Evolutionary conservation across 1,140 invertebrate genomes (phyloP), one percentile per base, ranked within the genome.

Genomic region (Bombus confusus): DNA sequence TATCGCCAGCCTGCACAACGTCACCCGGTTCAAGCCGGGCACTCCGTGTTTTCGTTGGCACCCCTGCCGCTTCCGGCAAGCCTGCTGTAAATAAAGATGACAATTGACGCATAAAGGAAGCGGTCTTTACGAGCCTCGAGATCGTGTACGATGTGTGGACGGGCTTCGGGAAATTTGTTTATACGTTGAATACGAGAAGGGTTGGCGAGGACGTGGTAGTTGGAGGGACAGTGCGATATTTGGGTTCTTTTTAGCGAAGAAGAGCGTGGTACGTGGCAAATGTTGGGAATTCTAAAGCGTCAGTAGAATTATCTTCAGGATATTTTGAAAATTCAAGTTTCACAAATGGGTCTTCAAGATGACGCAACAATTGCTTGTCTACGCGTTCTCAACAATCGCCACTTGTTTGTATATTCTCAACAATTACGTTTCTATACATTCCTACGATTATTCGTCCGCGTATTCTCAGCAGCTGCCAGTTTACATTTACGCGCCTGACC

Each of bases 41-140:
- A 39, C 59, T 62, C 59, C 3, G 57, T 37, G 57, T 25, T 77
- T 62, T 59, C 75, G 8, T 64, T 15, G 13, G 39, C 39, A 41
- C 25, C 34, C 34, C 25, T 9, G 15, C 28, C 41, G 59, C 75
- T 78, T 64, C 57, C 75, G 59, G 39, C 59, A 39, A 41, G 43
- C 43, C 10, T 8, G 43, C 34, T 71, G 37, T 71, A 80, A 80
- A 80, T 80, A 69, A 52, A 59, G 43, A 72, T 73, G 52, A 66
- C 73, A 81, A 73, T 81, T 52, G 69, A 73, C n/a, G 31, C 43
- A 37, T 22, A 13, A 18, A 28, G 68, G n/a, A 74, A 59, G 37
- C 12, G 37, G 37, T 37, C 41, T 72, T 37, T 12, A 8, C 22
- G 25, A 47, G 13, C 13, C 41, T n/a, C 28, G 15, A 28, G n/a